A percentile compares a stretch with the other conserved stretches of the same genome.
These are phyloP conservation scores for Hypercompe scribonia DNA, from an alignment of 2,888 invertebrate genomes.

Conservation along the genomic window DNA sequence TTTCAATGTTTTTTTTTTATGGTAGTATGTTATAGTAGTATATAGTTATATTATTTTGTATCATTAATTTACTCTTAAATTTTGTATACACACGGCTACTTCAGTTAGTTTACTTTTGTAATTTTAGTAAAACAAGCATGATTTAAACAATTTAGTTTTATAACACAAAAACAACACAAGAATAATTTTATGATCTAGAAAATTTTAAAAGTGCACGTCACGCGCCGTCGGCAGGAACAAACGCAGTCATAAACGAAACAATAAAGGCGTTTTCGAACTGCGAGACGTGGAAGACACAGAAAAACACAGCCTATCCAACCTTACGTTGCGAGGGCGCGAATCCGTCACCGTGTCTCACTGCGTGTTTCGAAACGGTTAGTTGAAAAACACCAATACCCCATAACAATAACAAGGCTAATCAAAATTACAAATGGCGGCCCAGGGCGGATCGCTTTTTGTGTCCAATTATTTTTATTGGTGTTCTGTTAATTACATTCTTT, in stretches of 20 bases:
- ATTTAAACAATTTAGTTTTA: not conserved
- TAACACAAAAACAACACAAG: slow-evolving; percentile 47
- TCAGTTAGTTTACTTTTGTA: not conserved
- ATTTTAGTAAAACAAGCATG: not conserved
- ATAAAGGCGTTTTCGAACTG: slow-evolving; percentile 58
- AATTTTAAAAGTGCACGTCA: slow-evolving; percentile 58
- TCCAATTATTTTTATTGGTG: slow-evolving; percentile 84
- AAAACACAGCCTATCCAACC: slow-evolving; percentile 27
- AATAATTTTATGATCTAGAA: slow-evolving; percentile 50
- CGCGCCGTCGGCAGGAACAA: slow-evolving; percentile 65
- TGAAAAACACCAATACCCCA: slow-evolving; percentile 61
- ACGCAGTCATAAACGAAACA: slow-evolving; percentile 66
- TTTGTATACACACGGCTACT: not conserved
- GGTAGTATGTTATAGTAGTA: no score
- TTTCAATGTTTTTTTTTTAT: not conserved
- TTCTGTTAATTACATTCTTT: slow-evolving; percentile 82
- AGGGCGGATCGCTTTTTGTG: slow-evolving; percentile 77
- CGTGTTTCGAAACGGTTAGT: slow-evolving; percentile 48
- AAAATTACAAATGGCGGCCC: slow-evolving; percentile 79
- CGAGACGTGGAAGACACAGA: slow-evolving; percentile 42
- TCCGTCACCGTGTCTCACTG: slow-evolving; percentile 44
- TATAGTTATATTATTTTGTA: not conserved
- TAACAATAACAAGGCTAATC: slow-evolving; percentile 81
- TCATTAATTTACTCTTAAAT: not conserved
- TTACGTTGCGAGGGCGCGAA: slow-evolving; percentile 16